Evolutionary conservation across 1,140 invertebrate species (phyloP).

Genomic region (Papilio polyxenes): DNA sequence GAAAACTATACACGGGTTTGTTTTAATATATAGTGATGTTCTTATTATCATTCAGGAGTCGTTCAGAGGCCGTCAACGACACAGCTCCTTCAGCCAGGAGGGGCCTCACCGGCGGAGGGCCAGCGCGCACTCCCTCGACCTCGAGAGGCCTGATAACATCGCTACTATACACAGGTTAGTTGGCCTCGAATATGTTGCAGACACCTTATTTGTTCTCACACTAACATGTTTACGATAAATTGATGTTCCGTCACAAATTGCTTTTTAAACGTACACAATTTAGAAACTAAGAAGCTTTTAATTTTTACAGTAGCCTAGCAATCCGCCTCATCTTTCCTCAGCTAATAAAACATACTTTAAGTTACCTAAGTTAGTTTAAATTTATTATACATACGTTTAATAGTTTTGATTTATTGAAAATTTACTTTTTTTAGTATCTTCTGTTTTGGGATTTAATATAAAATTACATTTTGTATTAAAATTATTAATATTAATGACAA

Average conservation of each 20-base stretch:
- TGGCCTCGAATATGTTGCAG: background rate
- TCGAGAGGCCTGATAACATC: constrained; percentile 50
- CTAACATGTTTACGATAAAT: background rate
- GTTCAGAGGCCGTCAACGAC: constrained; percentile 52
- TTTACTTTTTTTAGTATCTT: too few species aligned
- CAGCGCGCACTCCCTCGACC: constrained; percentile 60
- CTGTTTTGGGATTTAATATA: background rate
- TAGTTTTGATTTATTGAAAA: too few species aligned
- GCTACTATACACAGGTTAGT: constrained; percentile 65
- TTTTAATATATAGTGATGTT: background rate
- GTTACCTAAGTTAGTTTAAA: too few species aligned
- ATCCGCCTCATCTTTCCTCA: too few species aligned
- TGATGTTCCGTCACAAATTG: background rate
- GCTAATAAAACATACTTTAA: too few species aligned
- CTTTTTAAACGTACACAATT: background rate
- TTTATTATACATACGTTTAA: too few species aligned
- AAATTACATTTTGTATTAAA: background rate
- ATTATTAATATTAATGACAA: constrained; percentile 14
- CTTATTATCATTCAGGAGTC: constrained; percentile 47
- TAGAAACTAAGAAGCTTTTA: background rate
- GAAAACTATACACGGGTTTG: too few species aligned
- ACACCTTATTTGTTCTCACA: constrained; percentile 1
- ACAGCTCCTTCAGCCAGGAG: constrained; percentile 67
- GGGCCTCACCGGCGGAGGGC: constrained; percentile 49
- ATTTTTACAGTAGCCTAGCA: too few species aligned